Evolutionary conservation across 2,888 invertebrate genomes (phyloP).

Genomic region (Apantesis nais): DNA sequence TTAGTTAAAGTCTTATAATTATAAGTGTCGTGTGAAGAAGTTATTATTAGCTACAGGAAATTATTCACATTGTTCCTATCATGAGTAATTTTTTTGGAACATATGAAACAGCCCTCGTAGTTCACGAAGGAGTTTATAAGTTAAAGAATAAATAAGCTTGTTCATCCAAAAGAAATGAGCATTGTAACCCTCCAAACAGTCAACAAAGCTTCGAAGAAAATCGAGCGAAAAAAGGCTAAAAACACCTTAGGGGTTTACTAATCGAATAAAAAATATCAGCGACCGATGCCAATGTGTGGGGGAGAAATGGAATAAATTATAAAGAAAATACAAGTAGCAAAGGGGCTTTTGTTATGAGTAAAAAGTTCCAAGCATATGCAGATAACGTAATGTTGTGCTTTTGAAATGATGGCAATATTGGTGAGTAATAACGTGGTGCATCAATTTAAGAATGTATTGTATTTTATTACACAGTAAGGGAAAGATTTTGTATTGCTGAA

Average conservation of each 20-base stretch:
- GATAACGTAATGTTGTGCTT: slow-evolving; percentile 70
- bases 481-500: slow-evolving; percentile 15
- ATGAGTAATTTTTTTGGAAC: not conserved
- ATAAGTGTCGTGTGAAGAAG: not conserved
- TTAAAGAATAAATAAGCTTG: slow-evolving; percentile 79
- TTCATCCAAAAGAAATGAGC: slow-evolving; percentile 84
- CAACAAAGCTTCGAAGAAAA: slow-evolving; percentile 86
- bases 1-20: not conserved
- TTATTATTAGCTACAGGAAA: not conserved
- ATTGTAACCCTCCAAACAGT: slow-evolving; percentile 82
- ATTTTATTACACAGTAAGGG: slow-evolving; percentile 35
- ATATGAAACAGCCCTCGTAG: not conserved
- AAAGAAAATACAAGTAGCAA: slow-evolving; percentile 83
- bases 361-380: slow-evolving; percentile 78
- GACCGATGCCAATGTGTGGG: slow-evolving; percentile 84
- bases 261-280: slow-evolving; percentile 87
- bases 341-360: slow-evolving; percentile 79
- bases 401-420: slow-evolving; percentile 68
- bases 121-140: slow-evolving; percentile 36
- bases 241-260: slow-evolving; percentile 87
- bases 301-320: slow-evolving; percentile 85
- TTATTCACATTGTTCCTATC: not conserved
- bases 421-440: slow-evolving; percentile 52
- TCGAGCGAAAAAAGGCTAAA: slow-evolving; percentile 87
- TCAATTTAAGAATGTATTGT: slow-evolving; percentile 45